Percentiles rank a stretch among this genome's conserved stretches.
Evolutionary conservation across 2,113 vertebrate genomes (phyloP).

Genomic region (Nyctereutes procyonoides): DNA sequence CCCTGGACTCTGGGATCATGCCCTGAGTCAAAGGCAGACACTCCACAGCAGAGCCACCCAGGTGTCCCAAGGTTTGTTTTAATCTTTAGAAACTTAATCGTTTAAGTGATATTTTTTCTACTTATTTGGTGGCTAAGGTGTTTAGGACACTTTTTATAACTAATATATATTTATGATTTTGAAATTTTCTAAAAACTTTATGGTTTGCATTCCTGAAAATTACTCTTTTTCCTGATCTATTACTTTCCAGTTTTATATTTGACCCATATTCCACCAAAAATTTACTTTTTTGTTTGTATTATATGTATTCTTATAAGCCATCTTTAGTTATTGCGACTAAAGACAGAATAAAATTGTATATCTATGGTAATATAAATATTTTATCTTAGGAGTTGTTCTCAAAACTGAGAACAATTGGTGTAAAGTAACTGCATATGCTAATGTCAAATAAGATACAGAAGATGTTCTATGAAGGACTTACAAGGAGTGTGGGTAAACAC

Average conservation of each 20-base stretch:
- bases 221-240: not conserved
- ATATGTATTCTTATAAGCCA: not conserved
- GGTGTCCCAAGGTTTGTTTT: not conserved
- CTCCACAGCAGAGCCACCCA: too few relatives aligned
- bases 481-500: not conserved
- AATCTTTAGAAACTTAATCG: not conserved
- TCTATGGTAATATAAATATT: not conserved
- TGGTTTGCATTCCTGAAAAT: not conserved
- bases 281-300: not conserved
- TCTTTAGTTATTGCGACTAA: not conserved
- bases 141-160: not conserved
- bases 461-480: not conserved
- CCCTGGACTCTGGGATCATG: too few relatives aligned
- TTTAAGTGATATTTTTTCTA: not conserved
- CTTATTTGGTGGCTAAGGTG: not conserved
- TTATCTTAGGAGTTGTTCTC: not conserved
- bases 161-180: not conserved
- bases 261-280: not conserved
- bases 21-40: too few relatives aligned
- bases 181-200: not conserved
- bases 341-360: not conserved
- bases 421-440: not conserved
- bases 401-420: not conserved
- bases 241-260: not conserved
- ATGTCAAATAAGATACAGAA: not conserved